These are phyloP conservation scores for Epinephelus cyanopodus DNA, from an alignment of 2,113 vertebrate genomes.

Conservation along the genomic window DNA sequence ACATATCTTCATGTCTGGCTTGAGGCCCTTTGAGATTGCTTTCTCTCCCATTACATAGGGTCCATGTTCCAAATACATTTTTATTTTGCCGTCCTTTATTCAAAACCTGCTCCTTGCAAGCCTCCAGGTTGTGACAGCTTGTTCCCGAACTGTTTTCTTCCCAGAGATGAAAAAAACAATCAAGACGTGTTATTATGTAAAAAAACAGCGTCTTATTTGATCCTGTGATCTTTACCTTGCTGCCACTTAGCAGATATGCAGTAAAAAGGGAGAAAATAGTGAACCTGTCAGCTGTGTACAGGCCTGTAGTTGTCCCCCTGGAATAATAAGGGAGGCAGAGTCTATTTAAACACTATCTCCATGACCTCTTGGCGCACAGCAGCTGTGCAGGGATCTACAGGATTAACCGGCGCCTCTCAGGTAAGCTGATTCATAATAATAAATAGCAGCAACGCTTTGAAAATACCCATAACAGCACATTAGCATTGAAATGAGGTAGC, in stretches of 20 bases:
- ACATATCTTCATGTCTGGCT: constrained; percentile 35
- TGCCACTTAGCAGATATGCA: constrained; percentile 5
- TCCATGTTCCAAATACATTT: constrained; percentile 29
- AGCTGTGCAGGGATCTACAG: constrained; percentile 70
- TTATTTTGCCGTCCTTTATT: constrained; percentile 22
- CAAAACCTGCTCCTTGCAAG: not conserved
- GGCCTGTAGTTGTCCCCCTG: constrained; percentile 18
- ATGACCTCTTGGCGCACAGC: constrained; percentile 70
- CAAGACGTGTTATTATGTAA: not conserved
- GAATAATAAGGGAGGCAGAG: constrained; percentile 62
- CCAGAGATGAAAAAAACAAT: not conserved
- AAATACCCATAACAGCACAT: constrained; percentile 71
- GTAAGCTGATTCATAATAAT: constrained; percentile 78
- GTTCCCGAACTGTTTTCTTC: not conserved
- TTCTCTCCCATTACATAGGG: constrained; percentile 22
- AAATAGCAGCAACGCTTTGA: constrained; percentile 68
- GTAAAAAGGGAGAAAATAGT: constrained; percentile 1
- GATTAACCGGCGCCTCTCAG: constrained; percentile 75
- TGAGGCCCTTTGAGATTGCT: constrained; percentile 58
- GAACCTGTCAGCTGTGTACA: constrained; percentile 28
- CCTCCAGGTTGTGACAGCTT: constrained; percentile 22
- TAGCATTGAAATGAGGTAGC: constrained; percentile 80
- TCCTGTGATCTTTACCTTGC: constrained; percentile 23
- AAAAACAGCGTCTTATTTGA: constrained; percentile 26
- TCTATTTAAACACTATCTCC: constrained; percentile 79